Conservation (phyloP, 2,113 vertebrate genomes). For the Pipra filicauda region DNA sequence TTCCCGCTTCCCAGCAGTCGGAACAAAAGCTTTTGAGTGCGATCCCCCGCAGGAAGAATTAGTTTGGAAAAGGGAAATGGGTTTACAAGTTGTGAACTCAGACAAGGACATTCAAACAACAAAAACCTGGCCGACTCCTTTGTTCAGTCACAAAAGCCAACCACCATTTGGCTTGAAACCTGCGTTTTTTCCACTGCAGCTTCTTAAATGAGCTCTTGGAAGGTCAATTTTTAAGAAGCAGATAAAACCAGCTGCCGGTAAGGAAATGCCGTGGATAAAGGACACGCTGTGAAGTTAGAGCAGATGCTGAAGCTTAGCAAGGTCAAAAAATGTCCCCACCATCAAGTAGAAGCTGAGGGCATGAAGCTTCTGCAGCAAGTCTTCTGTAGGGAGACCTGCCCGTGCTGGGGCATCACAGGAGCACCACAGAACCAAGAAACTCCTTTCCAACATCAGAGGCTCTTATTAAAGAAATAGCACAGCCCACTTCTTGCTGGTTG, state of each 20-base stretch:
- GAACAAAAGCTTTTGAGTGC: neutral
- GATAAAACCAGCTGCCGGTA: neutral
- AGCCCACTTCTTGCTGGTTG: neutral
- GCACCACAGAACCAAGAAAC: neutral
- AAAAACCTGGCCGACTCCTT: slow-evolving; percentile 9
- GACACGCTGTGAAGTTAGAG: neutral
- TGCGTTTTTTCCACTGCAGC: neutral
- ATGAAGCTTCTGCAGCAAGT: neutral
- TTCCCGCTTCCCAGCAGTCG: neutral
- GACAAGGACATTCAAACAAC: neutral
- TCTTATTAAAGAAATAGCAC: neutral
- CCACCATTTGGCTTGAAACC: slow-evolving; percentile 9
- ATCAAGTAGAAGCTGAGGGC: neutral
- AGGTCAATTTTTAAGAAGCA: neutral
- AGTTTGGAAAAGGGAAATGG: slow-evolving; percentile 12
- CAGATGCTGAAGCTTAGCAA: neutral
- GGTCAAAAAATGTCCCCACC: neutral
- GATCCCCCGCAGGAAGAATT: neutral
- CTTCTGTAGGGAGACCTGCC: neutral
- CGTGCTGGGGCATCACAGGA: accelerated
- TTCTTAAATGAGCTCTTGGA: neutral
- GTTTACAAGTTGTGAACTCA: slow-evolving; percentile 44
- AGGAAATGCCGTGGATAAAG: neutral
- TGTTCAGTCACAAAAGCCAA: slow-evolving; percentile 37
- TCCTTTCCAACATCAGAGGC: neutral